Evolutionary conservation across 1,140 invertebrate species (phyloP), one percentile per base, ranked within the genome.

Genomic region (Hydropsyche tenuis): DNA sequence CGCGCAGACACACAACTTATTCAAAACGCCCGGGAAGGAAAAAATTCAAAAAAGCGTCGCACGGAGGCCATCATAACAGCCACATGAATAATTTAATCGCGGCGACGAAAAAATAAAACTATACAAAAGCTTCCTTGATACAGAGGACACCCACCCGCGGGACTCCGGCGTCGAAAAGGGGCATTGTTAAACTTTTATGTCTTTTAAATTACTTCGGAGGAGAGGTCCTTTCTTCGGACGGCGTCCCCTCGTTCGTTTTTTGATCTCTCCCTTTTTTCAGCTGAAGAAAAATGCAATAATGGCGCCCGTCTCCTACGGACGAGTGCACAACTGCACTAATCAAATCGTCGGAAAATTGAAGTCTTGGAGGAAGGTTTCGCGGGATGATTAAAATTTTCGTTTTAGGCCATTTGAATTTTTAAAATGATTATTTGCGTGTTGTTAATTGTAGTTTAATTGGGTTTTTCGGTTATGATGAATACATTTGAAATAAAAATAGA

Each of bases 131-230:
- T 45, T 9, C 46, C 46, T 4, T 37, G 9, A 37, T 37, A 37
- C 9, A 37, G 30, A 37, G 9, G 30, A 37, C 30, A 4, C 3
- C 30, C 30, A 37, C 30, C 30, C 3, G 3, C 30, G 30, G 9
- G 30, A 37, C 9, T 3, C 51, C 9, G 9, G 22, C 6, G 64
- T n/a, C 16, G 4, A 16, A 64, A 43, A 65, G 66, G 74, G 46
- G 14, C 65, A 76, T 71, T 76, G 75, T 76, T 76, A 76, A 76
- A 76, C 75, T 76, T 76, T 76, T 76, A 76, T 76, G 72, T 76
- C 72, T 73, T 73, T 76, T 76, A 76, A 73, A 76, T 76, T 76
- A 76, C 75, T 76, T 76, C 72, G 64, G 25, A 56, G 46, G 14
- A 14, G 37, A 22, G 16, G 30, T 37, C 9, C 30, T 9, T 37